Evolutionary conservation across 92 coral and sea anemone genomes (phyloP).

Genomic region (Zoanthus sansibaricus): DNA sequence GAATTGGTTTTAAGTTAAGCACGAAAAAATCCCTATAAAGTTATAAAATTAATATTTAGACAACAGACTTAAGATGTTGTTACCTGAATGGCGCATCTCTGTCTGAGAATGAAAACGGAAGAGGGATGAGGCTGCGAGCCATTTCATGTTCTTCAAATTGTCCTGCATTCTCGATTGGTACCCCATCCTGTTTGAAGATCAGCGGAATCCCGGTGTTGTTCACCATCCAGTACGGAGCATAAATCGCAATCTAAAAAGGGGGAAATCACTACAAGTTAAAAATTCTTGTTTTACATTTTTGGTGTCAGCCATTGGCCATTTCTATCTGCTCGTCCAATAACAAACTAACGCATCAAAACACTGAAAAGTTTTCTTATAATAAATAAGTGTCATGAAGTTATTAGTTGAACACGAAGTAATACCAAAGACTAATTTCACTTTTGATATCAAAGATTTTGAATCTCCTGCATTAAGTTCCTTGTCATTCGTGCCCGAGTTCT

Average conservation of each 20-base stretch:
- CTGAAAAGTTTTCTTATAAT: too few relatives aligned
- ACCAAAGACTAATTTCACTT: too few relatives aligned
- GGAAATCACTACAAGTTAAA: neutral
- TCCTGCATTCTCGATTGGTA: constrained; percentile 87
- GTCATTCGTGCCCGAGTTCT: too few relatives aligned
- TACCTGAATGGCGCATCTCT: constrained; percentile 89
- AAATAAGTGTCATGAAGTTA: neutral
- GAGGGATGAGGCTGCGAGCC: constrained; percentile 96
- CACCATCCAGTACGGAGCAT: constrained; percentile 97
- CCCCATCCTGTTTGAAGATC: constrained; percentile 90
- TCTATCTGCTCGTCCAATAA: neutral
- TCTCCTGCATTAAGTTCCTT: too few relatives aligned
- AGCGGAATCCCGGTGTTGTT: constrained; percentile 98
- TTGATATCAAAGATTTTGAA: too few relatives aligned
- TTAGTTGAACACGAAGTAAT: too few relatives aligned
- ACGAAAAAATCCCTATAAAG: neutral
- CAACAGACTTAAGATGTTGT: neutral
- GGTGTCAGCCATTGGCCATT: neutral
- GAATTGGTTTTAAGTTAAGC: neutral
- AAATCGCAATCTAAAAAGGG: constrained; percentile 77
- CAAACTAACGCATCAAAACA: neutral
- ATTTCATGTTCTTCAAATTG: constrained; percentile 97
- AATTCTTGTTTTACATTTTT: neutral
- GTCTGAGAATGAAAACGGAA: constrained; percentile 91
- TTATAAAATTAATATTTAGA: neutral